phyloP scores from a whole-genome alignment of 1,140 invertebrate genomes.

The Solenopsis invicta region DNA sequence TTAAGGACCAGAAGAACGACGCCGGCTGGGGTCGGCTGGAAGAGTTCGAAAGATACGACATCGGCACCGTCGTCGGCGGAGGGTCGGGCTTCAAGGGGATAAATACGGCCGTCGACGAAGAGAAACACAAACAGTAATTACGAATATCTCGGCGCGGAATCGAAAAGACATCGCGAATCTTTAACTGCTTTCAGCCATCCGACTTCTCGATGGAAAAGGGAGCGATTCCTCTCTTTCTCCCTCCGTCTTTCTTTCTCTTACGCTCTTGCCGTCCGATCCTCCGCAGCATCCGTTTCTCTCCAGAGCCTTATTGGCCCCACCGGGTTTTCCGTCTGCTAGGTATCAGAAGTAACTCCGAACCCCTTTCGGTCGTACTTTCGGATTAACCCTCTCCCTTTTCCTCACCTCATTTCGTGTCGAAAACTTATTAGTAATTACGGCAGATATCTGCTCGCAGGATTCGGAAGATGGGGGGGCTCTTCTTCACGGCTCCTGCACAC shows the following conservation, averaged over 20 bases:
- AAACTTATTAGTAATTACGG: slow-evolving; percentile 87
- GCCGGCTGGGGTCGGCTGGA: slow-evolving; percentile 62
- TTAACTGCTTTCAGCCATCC: slow-evolving; percentile 84
- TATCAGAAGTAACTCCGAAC: slow-evolving; percentile 73
- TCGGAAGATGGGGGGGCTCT: slow-evolving; percentile 76
- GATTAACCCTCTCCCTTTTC: slow-evolving; percentile 87
- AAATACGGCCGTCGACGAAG: slow-evolving; percentile 79
- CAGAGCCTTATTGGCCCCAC: slow-evolving; percentile 69
- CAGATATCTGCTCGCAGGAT: slow-evolving; percentile 83
- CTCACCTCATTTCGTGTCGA: slow-evolving; percentile 87
- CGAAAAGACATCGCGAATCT: slow-evolving; percentile 87
- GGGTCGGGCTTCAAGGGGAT: slow-evolving; percentile 68
- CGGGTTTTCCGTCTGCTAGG: slow-evolving; percentile 72
- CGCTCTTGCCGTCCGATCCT: slow-evolving; percentile 28
- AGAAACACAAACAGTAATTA: slow-evolving; percentile 88
- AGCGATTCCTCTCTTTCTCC: slow-evolving; percentile 63
- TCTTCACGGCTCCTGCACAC: slow-evolving; percentile 62
- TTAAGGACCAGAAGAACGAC: slow-evolving; percentile 65
- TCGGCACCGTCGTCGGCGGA: slow-evolving; percentile 58
- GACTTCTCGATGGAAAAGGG: slow-evolving; percentile 64
- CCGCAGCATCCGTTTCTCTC: slow-evolving; percentile 43
- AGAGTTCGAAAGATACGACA: slow-evolving; percentile 80
- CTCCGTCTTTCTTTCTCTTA: slow-evolving; percentile 44
- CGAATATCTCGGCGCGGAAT: slow-evolving; percentile 86
- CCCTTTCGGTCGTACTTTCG: slow-evolving; percentile 85